Evolutionary conservation across 2,113 vertebrate genomes (phyloP).

Genomic region (Callospermophilus lateralis): DNA sequence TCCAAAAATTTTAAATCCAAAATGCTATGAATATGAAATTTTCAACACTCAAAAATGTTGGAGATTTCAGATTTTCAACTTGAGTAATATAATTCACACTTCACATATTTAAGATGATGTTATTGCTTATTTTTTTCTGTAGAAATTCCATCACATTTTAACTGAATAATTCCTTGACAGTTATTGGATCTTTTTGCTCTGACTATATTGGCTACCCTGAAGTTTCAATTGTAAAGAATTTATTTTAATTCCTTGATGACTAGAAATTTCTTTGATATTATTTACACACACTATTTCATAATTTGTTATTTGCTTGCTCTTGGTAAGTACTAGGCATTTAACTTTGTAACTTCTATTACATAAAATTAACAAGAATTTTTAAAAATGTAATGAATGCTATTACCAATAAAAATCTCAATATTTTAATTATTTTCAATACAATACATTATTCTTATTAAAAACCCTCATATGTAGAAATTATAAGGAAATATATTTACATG

Average conservation of each 20-base stretch:
- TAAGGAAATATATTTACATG: neutral
- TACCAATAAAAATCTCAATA: neutral
- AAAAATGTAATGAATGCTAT: neutral
- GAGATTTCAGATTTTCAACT: neutral
- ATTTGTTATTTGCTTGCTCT: neutral
- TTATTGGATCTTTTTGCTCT: neutral
- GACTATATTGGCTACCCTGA: neutral
- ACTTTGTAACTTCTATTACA: neutral
- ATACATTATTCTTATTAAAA: neutral
- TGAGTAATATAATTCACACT: neutral
- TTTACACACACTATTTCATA: neutral
- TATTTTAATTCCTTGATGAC: neutral
- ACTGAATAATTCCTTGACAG: neutral
- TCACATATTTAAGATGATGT: neutral
- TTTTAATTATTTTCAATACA: conserved; percentile 7
- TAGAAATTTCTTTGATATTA: neutral
- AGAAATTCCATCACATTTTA: neutral
- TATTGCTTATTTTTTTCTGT: neutral
- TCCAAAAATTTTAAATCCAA: neutral
- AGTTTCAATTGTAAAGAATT: neutral
- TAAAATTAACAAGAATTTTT: neutral
- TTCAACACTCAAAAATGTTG: neutral
- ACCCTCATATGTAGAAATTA: neutral
- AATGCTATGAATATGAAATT: neutral
- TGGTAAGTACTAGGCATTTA: neutral